Conservation (phyloP, 2,797 vertebrate genomes). For the Squalus acanthias region DNA sequence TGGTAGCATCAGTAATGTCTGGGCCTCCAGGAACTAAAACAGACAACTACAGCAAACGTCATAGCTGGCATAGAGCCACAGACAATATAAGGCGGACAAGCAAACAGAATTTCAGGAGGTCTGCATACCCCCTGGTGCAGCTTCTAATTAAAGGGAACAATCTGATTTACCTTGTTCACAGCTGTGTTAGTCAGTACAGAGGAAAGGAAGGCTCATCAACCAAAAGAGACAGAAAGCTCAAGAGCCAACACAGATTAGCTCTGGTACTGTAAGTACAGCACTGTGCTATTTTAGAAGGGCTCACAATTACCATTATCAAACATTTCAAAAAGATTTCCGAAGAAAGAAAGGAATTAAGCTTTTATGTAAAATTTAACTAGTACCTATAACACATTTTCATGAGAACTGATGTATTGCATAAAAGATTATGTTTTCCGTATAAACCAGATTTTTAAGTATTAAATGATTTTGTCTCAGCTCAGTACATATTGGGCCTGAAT, state of each 20-base stretch:
- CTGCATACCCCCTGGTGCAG: background rate
- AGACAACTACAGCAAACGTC: background rate
- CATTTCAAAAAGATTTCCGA: background rate
- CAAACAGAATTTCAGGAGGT: background rate
- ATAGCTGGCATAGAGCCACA: background rate
- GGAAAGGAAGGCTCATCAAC: constrained; percentile 60
- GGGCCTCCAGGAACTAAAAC: background rate
- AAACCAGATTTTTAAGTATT: background rate
- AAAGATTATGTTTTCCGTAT: background rate
- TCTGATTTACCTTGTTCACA: constrained; percentile 68
- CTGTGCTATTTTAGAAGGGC: background rate
- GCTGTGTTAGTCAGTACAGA: constrained; percentile 89
- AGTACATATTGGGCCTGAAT: background rate
- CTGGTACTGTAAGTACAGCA: background rate
- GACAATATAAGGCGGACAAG: background rate
- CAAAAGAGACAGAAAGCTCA: constrained; percentile 63
- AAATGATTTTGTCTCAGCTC: background rate
- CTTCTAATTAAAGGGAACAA: background rate
- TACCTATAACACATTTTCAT: background rate
- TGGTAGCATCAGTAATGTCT: background rate
- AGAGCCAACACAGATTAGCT: constrained; percentile 54
- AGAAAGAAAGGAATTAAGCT: background rate
- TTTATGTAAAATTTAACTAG: background rate
- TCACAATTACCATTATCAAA: background rate
- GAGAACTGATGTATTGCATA: background rate